phyloP scores from a whole-genome alignment of 2,888 invertebrate genomes.

The Corbicula japonica region DNA sequence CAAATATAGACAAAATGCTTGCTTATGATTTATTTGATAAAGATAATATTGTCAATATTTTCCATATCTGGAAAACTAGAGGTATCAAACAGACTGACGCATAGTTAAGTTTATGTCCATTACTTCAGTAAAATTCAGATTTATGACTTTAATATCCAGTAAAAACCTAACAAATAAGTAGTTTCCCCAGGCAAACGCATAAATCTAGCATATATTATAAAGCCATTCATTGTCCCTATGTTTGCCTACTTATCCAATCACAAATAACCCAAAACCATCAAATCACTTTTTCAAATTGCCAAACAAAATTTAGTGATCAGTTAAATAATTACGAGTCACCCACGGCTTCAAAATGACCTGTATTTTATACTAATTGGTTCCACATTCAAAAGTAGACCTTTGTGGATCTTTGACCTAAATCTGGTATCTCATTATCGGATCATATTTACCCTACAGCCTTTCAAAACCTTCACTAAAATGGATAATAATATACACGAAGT shows the following conservation, averaged over 20 bases:
- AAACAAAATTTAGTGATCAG: neutral
- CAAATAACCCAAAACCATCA: constrained; percentile 13
- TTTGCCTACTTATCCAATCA: constrained; percentile 28
- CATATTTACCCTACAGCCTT: constrained; percentile 11
- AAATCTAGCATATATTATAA: constrained; percentile 16
- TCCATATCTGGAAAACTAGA: no score
- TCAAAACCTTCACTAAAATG: no score
- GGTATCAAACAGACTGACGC: no score
- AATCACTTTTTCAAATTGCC: constrained; percentile 25
- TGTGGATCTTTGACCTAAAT: neutral
- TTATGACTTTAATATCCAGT: constrained; percentile 14
- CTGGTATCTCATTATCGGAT: constrained; percentile 18
- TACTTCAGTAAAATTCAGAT: constrained; percentile 1
- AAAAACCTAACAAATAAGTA: constrained; percentile 1
- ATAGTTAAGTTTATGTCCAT: constrained; percentile 16
- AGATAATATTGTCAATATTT: no score
- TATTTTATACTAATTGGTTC: constrained; percentile 1
- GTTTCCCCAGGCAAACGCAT: constrained; percentile 2
- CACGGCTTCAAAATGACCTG: constrained; percentile 2
- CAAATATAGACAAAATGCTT: no score
- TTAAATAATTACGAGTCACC: constrained; percentile 9
- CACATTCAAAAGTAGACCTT: constrained; percentile 17
- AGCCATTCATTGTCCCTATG: constrained; percentile 19
- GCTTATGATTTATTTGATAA: no score
- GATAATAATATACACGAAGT: no score